These are phyloP conservation scores for Oreochromis niloticus DNA, from an alignment of 2,113 vertebrate genomes.

Conservation along the genomic window DNA sequence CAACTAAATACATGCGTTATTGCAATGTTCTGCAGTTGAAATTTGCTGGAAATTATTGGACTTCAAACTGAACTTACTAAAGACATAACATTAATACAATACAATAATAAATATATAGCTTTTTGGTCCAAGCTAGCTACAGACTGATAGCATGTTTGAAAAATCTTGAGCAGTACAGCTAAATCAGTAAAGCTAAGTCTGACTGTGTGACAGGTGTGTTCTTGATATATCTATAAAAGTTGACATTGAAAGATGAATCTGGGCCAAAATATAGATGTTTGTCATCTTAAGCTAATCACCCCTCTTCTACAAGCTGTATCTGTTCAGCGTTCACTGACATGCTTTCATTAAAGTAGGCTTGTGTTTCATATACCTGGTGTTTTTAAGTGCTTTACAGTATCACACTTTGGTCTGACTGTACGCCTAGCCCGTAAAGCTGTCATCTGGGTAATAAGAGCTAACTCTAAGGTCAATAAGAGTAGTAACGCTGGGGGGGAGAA, in stretches of 20 bases:
- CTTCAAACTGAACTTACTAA: accelerated
- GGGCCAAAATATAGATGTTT: background rate
- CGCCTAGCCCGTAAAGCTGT: constrained; percentile 52
- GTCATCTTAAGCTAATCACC: background rate
- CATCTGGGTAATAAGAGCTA: constrained; percentile 23
- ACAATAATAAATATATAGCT: background rate
- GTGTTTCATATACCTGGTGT: constrained; percentile 13
- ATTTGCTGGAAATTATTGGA: background rate
- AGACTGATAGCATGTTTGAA: background rate
- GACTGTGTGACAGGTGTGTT: background rate
- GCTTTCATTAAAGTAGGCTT: background rate
- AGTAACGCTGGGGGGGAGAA: background rate
- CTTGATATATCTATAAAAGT: background rate
- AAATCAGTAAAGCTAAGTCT: background rate
- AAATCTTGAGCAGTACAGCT: background rate
- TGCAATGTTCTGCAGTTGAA: background rate
- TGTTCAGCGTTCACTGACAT: background rate
- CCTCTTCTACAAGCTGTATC: background rate
- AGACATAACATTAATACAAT: background rate
- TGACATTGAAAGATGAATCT: background rate
- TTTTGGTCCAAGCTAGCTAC: background rate
- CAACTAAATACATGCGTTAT: background rate
- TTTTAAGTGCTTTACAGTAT: constrained; percentile 14
- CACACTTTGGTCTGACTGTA: background rate
- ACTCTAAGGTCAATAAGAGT: constrained; percentile 29